A percentile compares a stretch with the other conserved stretches of the same genome.
phyloP scores from a whole-genome alignment of 2,888 invertebrate species.

The Hypsopygia costalis region DNA sequence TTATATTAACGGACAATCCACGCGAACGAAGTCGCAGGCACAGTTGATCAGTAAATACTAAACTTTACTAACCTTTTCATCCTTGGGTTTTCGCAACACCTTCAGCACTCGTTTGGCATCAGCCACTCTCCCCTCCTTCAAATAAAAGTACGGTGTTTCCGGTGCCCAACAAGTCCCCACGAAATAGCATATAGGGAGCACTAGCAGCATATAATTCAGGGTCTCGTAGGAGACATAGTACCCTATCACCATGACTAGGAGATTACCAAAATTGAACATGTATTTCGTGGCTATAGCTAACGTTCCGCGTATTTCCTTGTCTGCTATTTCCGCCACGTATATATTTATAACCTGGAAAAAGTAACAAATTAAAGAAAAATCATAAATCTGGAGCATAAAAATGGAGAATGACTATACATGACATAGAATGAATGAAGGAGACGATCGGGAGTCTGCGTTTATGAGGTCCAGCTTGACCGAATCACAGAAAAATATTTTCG shows the following conservation, averaged over 20 bases:
- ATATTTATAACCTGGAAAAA: slow-evolving; percentile 57
- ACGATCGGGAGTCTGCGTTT: too few species aligned
- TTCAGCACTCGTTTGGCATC: slow-evolving; percentile 61
- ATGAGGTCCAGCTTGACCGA: too few species aligned
- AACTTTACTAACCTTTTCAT: slow-evolving; percentile 34
- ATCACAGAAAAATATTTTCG: too few species aligned
- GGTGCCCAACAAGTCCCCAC: slow-evolving; percentile 76
- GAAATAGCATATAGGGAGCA: slow-evolving; percentile 67
- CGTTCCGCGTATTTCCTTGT: slow-evolving; percentile 63
- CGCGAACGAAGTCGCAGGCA: too few species aligned
- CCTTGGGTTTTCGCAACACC: slow-evolving; percentile 50
- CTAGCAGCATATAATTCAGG: slow-evolving; percentile 59
- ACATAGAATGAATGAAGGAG: too few species aligned
- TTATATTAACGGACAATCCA: too few species aligned
- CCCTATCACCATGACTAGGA: slow-evolving; percentile 59
- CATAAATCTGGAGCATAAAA: too few species aligned
- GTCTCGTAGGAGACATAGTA: slow-evolving; percentile 54
- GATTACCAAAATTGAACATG: slow-evolving; percentile 57
- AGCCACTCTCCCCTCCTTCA: slow-evolving; percentile 67
- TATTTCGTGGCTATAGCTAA: slow-evolving; percentile 49
- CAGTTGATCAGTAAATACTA: too few species aligned
- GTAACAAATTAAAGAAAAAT: not conserved
- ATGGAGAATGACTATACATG: too few species aligned
- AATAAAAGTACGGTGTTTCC: slow-evolving; percentile 80
- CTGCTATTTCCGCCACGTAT: slow-evolving; percentile 68